phyloP scores from a whole-genome alignment of 2,113 vertebrate species.

The Haemorhous mexicanus region DNA sequence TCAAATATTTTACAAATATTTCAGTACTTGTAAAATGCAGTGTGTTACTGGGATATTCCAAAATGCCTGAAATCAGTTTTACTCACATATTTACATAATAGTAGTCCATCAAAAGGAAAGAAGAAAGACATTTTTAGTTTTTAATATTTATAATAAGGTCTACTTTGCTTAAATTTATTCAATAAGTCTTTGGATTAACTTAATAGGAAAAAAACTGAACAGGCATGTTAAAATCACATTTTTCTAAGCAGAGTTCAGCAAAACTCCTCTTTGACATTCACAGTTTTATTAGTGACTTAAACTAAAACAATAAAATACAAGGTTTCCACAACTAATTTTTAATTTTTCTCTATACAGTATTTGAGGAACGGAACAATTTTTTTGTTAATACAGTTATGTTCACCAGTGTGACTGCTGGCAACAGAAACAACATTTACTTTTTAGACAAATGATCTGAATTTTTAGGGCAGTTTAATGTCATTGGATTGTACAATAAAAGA shows the following conservation, averaged over 20 bases:
- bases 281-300: constrained; percentile 74
- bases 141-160: not conserved
- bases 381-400: constrained; percentile 48
- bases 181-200: constrained; percentile 12
- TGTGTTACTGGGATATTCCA: constrained; percentile 20
- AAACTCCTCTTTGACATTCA: constrained; percentile 68
- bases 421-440: not conserved
- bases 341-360: constrained; percentile 53
- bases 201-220: constrained; percentile 46
- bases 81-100: constrained; percentile 11
- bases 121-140: constrained; percentile 5
- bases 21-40: constrained; percentile 25
- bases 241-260: constrained; percentile 61
- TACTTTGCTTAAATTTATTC: constrained; percentile 27
- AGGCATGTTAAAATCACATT: constrained; percentile 74
- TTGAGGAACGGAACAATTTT: constrained; percentile 20
- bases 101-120: constrained; percentile 25
- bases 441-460: constrained; percentile 61
- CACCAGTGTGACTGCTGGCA: constrained; percentile 36
- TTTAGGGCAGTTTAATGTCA: constrained; percentile 70
- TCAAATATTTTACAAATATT: constrained; percentile 22
- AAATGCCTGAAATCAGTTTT: constrained; percentile 40
- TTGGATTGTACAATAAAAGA: constrained; percentile 70
- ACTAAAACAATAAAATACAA: constrained; percentile 66
- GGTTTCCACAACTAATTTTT: not conserved